A percentile compares a stretch with the other conserved stretches of the same genome.
These are phyloP conservation scores for Phalanger gymnotis DNA, from an alignment of 2,797 vertebrate genomes.

Conservation along the genomic window DNA sequence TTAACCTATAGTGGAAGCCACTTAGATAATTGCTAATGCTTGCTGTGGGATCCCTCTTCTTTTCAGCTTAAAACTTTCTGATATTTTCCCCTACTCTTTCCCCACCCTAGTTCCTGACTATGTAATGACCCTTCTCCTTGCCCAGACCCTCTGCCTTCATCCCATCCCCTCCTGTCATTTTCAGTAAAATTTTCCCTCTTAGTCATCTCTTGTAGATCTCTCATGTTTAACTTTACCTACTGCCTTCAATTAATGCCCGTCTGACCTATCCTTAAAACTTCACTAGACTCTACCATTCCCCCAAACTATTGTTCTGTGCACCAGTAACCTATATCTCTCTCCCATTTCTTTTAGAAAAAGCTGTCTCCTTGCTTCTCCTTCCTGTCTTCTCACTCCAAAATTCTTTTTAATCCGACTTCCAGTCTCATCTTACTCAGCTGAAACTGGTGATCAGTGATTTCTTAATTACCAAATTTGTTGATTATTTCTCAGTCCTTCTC, in stretches of 20 bases:
- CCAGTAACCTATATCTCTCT: background rate
- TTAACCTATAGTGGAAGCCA: conserved; percentile 44
- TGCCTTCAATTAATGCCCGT: background rate
- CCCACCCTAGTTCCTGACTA: background rate
- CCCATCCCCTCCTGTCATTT: conserved; percentile 14
- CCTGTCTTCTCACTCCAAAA: background rate
- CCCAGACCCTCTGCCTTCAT: background rate
- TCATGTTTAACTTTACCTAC: background rate
- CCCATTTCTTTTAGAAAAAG: background rate
- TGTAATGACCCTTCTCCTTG: background rate
- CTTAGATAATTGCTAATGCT: conserved; percentile 22
- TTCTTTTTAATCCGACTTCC: background rate
- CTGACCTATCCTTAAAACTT: background rate
- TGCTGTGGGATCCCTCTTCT: background rate
- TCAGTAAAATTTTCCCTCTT: conserved; percentile 22
- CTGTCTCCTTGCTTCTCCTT: background rate
- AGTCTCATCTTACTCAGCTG: background rate
- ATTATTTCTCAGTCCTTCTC: background rate
- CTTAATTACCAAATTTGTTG: background rate
- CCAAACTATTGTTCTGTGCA: background rate
- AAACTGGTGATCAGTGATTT: background rate
- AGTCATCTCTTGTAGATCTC: background rate
- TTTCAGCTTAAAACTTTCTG: background rate
- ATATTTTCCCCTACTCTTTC: background rate
- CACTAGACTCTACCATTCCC: background rate